phyloP scores from a whole-genome alignment of 2,797 vertebrate genomes.

The Cichlasoma orientale region DNA sequence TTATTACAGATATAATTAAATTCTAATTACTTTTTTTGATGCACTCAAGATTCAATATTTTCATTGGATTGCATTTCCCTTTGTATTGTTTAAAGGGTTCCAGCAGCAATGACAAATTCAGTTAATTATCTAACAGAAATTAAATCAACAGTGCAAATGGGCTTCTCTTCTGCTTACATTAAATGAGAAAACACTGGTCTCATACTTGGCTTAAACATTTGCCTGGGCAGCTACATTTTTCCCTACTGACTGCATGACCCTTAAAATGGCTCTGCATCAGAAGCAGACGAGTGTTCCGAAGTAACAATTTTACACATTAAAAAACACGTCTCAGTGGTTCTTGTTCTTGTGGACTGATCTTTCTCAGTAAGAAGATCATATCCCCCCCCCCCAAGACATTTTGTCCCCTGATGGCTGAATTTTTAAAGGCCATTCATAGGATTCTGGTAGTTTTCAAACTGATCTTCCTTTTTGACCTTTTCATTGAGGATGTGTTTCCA shows the following conservation, averaged over 20 bases:
- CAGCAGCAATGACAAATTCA: slow-evolving; percentile 21
- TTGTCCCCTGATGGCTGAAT: background rate
- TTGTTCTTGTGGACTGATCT: background rate
- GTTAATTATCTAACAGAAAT: slow-evolving; percentile 52
- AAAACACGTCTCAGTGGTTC: background rate
- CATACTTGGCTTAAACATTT: background rate
- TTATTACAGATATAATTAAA: slow-evolving; percentile 39
- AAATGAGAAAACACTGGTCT: slow-evolving; percentile 7
- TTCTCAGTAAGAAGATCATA: background rate
- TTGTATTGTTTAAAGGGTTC: slow-evolving; percentile 12
- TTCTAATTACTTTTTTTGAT: slow-evolving; percentile 44
- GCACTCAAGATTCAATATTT: slow-evolving; percentile 13
- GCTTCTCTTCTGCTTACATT: background rate
- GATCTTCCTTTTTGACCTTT: background rate
- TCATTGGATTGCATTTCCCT: slow-evolving; percentile 3
- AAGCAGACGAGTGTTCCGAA: background rate
- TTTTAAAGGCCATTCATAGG: background rate
- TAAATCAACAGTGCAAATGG: slow-evolving; percentile 16
- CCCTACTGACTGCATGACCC: background rate
- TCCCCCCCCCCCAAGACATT: background rate
- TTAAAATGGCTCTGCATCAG: background rate
- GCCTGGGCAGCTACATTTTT: slow-evolving; percentile 1
- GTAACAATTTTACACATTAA: background rate
- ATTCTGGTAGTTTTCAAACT: background rate
- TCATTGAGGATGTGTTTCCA: background rate